A percentile compares a stretch with the other conserved stretches of the same genome.
These are phyloP conservation scores for Camelus bactrianus DNA, from an alignment of 2,113 vertebrate species.

Conservation along the genomic window DNA sequence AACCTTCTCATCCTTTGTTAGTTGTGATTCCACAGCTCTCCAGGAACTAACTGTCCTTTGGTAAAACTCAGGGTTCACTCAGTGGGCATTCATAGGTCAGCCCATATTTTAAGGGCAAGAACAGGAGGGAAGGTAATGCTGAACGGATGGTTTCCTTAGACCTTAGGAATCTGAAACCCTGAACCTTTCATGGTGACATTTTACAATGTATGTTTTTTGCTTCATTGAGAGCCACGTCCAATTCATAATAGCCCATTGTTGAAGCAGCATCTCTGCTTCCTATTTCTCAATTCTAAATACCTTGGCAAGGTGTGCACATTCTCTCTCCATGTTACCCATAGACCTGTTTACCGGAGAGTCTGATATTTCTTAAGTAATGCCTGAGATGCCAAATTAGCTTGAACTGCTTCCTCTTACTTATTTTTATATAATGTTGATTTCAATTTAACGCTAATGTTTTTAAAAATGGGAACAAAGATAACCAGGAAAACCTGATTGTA, in stretches of 20 bases:
- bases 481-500: conserved; percentile 1
- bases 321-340: not conserved
- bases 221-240: not conserved
- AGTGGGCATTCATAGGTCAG: not conserved
- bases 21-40: not conserved
- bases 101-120: not conserved
- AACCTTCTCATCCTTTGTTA: not conserved
- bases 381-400: conserved; percentile 44
- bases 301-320: conserved; percentile 16
- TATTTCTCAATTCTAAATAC: conserved; percentile 36
- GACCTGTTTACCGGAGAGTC: not conserved
- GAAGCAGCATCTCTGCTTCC: conserved; percentile 1
- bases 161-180: not conserved
- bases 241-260: not conserved
- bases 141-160: not conserved
- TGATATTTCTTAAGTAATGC: conserved; percentile 50
- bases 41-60: not conserved
- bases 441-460: conserved; percentile 1
- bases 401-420: not conserved
- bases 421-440: conserved; percentile 2
- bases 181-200: conserved; percentile 20
- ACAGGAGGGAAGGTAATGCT: not conserved
- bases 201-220: not conserved
- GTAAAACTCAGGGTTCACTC: not conserved
- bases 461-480: not conserved